A percentile compares a stretch with the other conserved stretches of the same genome.
These are phyloP conservation scores for Scyliorhinus canicula DNA, from an alignment of 2,797 vertebrate species.

Conservation along the genomic window DNA sequence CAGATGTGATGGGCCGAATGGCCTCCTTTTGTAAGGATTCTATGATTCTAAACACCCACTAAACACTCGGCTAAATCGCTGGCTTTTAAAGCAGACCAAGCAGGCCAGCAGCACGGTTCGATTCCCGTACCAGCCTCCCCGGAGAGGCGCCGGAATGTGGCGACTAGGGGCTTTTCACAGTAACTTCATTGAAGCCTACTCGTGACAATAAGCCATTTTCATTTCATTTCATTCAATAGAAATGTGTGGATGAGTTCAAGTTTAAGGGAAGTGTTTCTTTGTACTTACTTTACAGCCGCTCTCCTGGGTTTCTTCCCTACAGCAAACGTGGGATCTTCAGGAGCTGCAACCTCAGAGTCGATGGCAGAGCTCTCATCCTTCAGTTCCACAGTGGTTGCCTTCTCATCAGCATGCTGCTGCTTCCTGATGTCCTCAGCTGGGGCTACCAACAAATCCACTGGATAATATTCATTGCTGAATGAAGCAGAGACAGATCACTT, in stretches of 20 bases:
- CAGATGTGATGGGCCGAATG: no score
- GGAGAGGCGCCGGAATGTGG: no score
- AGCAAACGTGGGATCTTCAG: constrained; percentile 45
- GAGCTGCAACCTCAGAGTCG: background rate
- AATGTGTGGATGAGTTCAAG: background rate
- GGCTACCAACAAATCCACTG: constrained; percentile 77
- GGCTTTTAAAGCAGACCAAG: no score
- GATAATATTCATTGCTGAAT: constrained; percentile 85
- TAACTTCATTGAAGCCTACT: no score
- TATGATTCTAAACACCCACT: no score
- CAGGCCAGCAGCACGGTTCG: no score
- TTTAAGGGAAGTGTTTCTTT: background rate
- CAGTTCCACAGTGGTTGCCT: constrained; percentile 25
- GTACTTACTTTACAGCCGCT: constrained; percentile 66
- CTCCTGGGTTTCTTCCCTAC: constrained; percentile 61
- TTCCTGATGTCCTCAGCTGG: constrained; percentile 81
- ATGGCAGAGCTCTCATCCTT: constrained; percentile 39
- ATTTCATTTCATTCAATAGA: no score
- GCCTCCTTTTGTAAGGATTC: no score
- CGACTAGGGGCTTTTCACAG: no score
- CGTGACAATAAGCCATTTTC: no score
- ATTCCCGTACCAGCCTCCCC: no score
- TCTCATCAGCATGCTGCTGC: constrained; percentile 43
- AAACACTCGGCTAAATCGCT: no score
- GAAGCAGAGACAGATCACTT: constrained; percentile 31